Evolutionary conservation across 1,140 invertebrate species (phyloP).

Genomic region (Drosophila santomea): DNA sequence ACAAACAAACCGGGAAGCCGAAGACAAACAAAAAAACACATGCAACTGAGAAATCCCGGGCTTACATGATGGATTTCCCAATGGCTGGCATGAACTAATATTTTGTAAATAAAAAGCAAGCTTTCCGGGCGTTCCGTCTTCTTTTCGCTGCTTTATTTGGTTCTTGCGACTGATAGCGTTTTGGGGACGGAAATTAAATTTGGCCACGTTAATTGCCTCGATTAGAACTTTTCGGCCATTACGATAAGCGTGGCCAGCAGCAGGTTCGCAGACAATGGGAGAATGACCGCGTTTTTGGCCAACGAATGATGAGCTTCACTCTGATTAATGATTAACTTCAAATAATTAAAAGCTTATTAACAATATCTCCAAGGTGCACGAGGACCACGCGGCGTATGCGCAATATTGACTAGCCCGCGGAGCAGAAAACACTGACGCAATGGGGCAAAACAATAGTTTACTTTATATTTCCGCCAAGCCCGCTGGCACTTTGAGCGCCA

Average conservation of each 20-base stretch:
- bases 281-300: constrained; percentile 31
- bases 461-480: constrained; percentile 46
- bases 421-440: constrained; percentile 33
- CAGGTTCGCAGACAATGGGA: constrained; percentile 28
- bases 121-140: constrained; percentile 11
- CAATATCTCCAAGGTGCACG: constrained; percentile 7
- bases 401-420: constrained; percentile 11
- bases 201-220: constrained; percentile 79
- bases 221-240: constrained; percentile 80
- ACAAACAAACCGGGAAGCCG: constrained; percentile 46
- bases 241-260: constrained; percentile 66
- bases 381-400: constrained; percentile 36
- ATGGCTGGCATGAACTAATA: constrained; percentile 66
- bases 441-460: constrained; percentile 35
- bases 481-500: constrained; percentile 33
- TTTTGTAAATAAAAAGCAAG: constrained; percentile 75
- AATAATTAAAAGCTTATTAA: constrained; percentile 71
- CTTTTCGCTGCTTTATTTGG: constrained; percentile 5
- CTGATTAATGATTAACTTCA: constrained; percentile 70
- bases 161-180: constrained; percentile 56
- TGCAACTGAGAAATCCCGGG: constrained; percentile 52
- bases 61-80: constrained; percentile 80
- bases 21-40: constrained; percentile 30
- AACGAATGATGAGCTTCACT: constrained; percentile 33
- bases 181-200: constrained; percentile 79